Conservation (phyloP, 2,797 vertebrate species). For the Dendrocincla fuliginosa region DNA sequence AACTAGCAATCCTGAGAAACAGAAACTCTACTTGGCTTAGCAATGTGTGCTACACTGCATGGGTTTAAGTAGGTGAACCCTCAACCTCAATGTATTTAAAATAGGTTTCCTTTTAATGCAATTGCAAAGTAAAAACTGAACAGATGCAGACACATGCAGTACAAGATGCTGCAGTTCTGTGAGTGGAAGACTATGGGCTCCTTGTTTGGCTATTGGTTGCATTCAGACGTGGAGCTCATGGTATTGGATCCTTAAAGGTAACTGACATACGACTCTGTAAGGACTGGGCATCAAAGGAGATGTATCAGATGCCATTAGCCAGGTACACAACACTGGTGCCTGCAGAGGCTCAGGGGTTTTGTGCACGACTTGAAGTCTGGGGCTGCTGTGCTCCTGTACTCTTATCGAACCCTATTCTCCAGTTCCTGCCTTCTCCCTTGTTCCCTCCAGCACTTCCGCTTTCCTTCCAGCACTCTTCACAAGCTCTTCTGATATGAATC, state of each 20-base stretch:
- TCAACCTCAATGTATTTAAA: not conserved
- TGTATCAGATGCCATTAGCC: not conserved
- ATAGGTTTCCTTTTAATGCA: not conserved
- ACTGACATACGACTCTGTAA: not conserved
- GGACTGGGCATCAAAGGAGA: fast-evolving
- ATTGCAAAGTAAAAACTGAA: not conserved
- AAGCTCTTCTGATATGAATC: not conserved
- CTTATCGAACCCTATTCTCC: not conserved
- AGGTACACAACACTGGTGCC: not conserved
- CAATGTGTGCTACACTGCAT: not conserved
- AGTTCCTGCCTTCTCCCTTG: not conserved
- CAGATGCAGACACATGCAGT: not conserved
- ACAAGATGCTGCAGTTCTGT: not conserved
- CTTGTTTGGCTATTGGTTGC: not conserved
- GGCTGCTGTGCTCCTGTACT: not conserved
- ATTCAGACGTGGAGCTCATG: not conserved
- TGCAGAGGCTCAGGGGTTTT: not conserved
- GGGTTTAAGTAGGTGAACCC: not conserved
- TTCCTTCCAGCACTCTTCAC: not conserved
- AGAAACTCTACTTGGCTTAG: not conserved
- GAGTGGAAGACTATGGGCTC: not conserved
- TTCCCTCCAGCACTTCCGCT: not conserved
- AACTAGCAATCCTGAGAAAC: not conserved
- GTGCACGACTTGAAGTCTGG: not conserved
- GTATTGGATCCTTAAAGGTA: not conserved